Evolutionary conservation across 2,888 invertebrate species (phyloP), one percentile per base, ranked within the genome.

Genomic region (Imbricaverruca yamaguchii): DNA sequence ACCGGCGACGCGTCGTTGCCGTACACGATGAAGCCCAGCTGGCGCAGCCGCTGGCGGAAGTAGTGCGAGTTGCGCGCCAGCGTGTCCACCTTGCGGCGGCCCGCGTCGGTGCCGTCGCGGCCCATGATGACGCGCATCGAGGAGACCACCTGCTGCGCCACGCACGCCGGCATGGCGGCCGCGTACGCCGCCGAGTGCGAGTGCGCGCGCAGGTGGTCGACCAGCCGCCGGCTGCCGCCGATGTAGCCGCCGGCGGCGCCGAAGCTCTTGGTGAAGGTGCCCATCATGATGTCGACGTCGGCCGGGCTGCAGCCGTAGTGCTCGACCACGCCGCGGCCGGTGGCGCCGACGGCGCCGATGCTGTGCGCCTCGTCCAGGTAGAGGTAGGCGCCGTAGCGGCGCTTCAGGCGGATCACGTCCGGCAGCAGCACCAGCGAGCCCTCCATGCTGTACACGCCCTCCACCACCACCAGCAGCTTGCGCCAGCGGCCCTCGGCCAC

Each of bases 161-260:
- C 91, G 12, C 96, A 93, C 81, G 98, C 93, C 69, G 97, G 91
- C 94, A 98, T 95, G 80, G 93, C 90, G 85, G 92, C 91, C 77
- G 95, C 96, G 88, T 98, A 97, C 85, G 92, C 90, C 84, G 93
- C 92, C 81, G 94, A 95, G 87, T 95, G 94, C 84, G 97, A 96
- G 85, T 92, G 88, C 80, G 90, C 89, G 84, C 94, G 90, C 84
- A 98, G 88, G 87, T 92, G 92, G 85, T 91, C 89, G 84, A 83
- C 81, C 80, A 84, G 83, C 84, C 88, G 88, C 87, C 87, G 88
- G n/a, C 86, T 84, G 7, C 90, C 90, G 80, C 87, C 89, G 82
- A 90, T 88, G 84, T 90, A 90, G 59, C 90, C 90, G 53, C 90
- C 90, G 81, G 88, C 87, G 23, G 89, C 87, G 21, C 89, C 90